Conservation (phyloP, 2,888 invertebrate genomes). For the Monopis laevigella region DNA sequence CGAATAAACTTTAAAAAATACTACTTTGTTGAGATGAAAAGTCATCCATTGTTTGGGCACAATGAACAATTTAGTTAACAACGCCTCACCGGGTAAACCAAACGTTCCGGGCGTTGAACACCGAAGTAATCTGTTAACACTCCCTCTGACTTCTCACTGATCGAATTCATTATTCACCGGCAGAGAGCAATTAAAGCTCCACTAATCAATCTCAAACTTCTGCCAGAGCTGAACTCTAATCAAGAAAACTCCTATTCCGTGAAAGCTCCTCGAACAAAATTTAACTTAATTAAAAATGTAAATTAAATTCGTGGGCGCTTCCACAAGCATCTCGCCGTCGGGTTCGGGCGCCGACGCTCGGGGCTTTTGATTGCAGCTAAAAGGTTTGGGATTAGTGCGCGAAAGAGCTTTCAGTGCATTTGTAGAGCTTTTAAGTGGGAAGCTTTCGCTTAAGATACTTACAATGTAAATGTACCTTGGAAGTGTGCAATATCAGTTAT, state of each 20-base stretch:
- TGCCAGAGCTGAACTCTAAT: conserved; percentile 64
- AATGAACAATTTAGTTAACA: no score
- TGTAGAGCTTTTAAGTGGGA: conserved; percentile 69
- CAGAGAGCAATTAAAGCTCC: conserved; percentile 63
- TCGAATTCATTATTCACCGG: conserved; percentile 65
- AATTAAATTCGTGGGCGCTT: conserved; percentile 67
- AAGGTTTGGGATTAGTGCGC: conserved; percentile 68
- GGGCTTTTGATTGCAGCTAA: conserved; percentile 69
- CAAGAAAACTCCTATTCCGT: conserved; percentile 67
- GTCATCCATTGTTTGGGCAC: no score
- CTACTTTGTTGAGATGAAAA: no score
- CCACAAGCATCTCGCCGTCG: conserved; percentile 59
- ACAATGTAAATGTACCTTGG: conserved; percentile 59
- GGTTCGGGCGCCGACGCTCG: conserved; percentile 38
- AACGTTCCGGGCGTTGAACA: conserved; percentile 27
- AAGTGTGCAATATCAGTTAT: conserved; percentile 27
- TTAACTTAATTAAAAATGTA: conserved; percentile 69
- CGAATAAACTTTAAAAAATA: no score
- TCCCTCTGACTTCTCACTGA: conserved; percentile 50
- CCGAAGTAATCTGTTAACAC: conserved; percentile 44
- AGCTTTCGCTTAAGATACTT: conserved; percentile 68
- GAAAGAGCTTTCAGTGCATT: conserved; percentile 69
- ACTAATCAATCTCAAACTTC: conserved; percentile 68
- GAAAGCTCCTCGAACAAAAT: conserved; percentile 67
- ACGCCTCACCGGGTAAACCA: no score